Evolutionary conservation across 2,888 invertebrate species (phyloP).

Genomic region (Stegophylla sp.): DNA sequence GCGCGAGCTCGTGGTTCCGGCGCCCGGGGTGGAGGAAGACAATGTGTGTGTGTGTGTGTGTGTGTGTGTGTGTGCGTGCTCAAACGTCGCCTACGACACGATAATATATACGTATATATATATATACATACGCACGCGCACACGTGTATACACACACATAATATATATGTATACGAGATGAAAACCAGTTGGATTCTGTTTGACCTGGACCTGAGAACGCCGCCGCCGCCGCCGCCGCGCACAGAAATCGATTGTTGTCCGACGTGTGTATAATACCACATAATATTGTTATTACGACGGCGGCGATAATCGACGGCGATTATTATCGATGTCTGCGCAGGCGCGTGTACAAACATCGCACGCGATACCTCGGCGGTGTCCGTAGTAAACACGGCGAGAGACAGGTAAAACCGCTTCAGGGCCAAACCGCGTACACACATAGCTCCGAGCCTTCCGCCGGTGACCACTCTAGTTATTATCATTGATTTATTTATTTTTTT

Average conservation of each 20-base stretch:
- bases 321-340: constrained; percentile 36
- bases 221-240: too few relatives aligned
- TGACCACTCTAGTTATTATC: constrained; percentile 53
- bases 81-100: constrained; percentile 42
- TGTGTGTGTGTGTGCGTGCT: background rate
- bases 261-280: too few relatives aligned
- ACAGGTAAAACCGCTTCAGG: constrained; percentile 56
- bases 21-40: constrained; percentile 59
- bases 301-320: too few relatives aligned
- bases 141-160: too few relatives aligned
- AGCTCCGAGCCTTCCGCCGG: constrained; percentile 59
- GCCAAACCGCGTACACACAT: constrained; percentile 56
- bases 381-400: constrained; percentile 16
- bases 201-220: constrained; percentile 42
- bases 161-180: background rate
- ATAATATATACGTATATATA: background rate
- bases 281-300: too few relatives aligned
- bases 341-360: too few relatives aligned
- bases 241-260: constrained; percentile 23
- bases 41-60: constrained; percentile 11
- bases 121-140: too few relatives aligned
- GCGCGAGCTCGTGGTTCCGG: constrained; percentile 43
- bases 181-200: constrained; percentile 56
- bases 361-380: background rate
- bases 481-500: too few relatives aligned